A percentile compares a stretch with the other conserved stretches of the same genome.
Conservation (phyloP, 2,888 invertebrate genomes). For the Leptinotarsa juncta region DNA sequence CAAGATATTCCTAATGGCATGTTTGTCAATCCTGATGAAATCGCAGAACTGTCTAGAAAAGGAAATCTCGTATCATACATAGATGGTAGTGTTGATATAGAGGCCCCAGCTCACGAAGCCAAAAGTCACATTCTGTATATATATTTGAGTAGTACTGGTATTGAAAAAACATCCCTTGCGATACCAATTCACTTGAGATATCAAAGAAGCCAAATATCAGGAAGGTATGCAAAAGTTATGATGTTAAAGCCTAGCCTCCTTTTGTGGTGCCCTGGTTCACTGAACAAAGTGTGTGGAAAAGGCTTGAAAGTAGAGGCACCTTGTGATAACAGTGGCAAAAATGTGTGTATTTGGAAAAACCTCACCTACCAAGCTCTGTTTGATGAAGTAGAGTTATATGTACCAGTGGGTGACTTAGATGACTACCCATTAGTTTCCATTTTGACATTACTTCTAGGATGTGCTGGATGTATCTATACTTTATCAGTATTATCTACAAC, state of each 20-base stretch:
- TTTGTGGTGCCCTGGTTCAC: slow-evolving; percentile 55
- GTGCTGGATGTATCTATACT: slow-evolving; percentile 66
- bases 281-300: slow-evolving; percentile 56
- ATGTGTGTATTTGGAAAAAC: slow-evolving; percentile 63
- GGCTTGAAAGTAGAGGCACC: slow-evolving; percentile 60
- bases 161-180: slow-evolving; percentile 57
- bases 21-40: slow-evolving; percentile 66
- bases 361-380: slow-evolving; percentile 65
- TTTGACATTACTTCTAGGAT: slow-evolving; percentile 63
- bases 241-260: slow-evolving; percentile 61
- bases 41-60: slow-evolving; percentile 62
- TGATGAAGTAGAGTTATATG: slow-evolving; percentile 62
- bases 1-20: slow-evolving; percentile 62
- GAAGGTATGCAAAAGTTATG: slow-evolving; percentile 63
- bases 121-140: slow-evolving; percentile 60
- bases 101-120: slow-evolving; percentile 63
- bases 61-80: slow-evolving; percentile 53
- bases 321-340: slow-evolving; percentile 55
- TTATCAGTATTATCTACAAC: slow-evolving; percentile 61
- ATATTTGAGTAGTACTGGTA: slow-evolving; percentile 56
- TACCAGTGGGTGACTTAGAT: slow-evolving; percentile 65
- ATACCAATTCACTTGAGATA: slow-evolving; percentile 68
- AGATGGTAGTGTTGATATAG: slow-evolving; percentile 63
- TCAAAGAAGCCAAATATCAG: slow-evolving; percentile 65
- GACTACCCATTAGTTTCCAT: slow-evolving; percentile 65